These are phyloP conservation scores for Helicoverpa armigera DNA, from an alignment of 1,140 invertebrate genomes.

Conservation along the genomic window DNA sequence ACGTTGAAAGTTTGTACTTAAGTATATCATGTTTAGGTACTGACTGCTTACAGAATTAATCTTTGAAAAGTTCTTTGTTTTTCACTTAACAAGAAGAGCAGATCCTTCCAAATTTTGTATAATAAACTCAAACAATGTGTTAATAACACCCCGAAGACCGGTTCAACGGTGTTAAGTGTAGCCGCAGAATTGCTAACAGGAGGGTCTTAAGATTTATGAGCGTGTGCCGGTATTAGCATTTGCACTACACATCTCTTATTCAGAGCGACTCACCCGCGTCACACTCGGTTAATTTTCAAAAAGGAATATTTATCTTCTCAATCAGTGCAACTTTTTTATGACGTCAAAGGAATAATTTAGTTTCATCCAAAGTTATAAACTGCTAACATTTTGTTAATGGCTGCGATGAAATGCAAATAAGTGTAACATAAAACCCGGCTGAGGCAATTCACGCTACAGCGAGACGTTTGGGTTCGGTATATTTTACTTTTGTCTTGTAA, in stretches of 20 bases:
- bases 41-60: too few species aligned
- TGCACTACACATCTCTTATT: conserved; percentile 12
- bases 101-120: neutral
- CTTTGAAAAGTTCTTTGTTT: neutral
- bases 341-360: conserved; percentile 37
- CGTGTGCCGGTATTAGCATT: neutral
- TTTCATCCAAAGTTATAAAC: conserved; percentile 17
- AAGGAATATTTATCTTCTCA: neutral
- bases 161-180: neutral
- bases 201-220: neutral
- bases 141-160: neutral
- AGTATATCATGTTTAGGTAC: too few species aligned
- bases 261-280: neutral
- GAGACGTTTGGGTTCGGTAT: neutral
- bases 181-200: neutral
- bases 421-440: conserved; percentile 21
- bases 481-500: conserved; percentile 11
- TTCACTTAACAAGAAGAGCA: neutral
- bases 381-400: conserved; percentile 18
- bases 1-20: too few species aligned
- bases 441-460: neutral
- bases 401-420: conserved; percentile 39
- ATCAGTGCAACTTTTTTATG: conserved; percentile 4
- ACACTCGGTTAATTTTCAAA: conserved; percentile 1
- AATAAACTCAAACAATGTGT: conserved; percentile 6